Percentiles rank a stretch among this genome's conserved stretches.
phyloP scores from a whole-genome alignment of 1,140 invertebrate species.

The Panagrolaimus sp. region DNA sequence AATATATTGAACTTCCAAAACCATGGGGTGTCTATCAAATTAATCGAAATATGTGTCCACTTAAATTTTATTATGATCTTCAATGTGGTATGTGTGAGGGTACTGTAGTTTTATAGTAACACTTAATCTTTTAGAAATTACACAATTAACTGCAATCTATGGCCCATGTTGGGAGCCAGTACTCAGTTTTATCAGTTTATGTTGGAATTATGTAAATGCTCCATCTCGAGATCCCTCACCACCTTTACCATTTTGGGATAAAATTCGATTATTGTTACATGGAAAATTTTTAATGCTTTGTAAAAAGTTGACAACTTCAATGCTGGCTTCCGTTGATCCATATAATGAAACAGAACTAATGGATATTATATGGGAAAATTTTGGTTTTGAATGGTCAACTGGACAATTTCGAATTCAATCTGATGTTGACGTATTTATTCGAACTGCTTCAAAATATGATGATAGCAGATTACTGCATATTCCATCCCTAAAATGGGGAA shows the following conservation, averaged over 20 bases:
- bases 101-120: not conserved
- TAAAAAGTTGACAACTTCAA: conserved; percentile 74
- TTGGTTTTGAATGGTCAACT: conserved; percentile 90
- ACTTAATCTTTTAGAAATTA: conserved; percentile 65
- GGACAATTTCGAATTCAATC: conserved; percentile 80
- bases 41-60: conserved; percentile 75
- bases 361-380: conserved; percentile 86
- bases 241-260: conserved; percentile 93
- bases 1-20: conserved; percentile 61
- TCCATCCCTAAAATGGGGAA: conserved; percentile 75
- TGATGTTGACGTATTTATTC: conserved; percentile 77
- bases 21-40: conserved; percentile 62
- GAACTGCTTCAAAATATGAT: conserved; percentile 96
- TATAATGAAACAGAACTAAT: conserved; percentile 98
- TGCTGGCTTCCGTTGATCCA: conserved; percentile 90
- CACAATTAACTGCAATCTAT: conserved; percentile 81
- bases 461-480: conserved; percentile 84
- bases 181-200: conserved; percentile 85
- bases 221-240: conserved; percentile 86
- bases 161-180: conserved; percentile 98
- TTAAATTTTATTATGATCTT: conserved; percentile 97
- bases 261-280: conserved; percentile 75
- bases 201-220: conserved; percentile 71
- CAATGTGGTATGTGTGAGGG: conserved; percentile 69
- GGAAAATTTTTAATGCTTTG: conserved; percentile 80